Conservation (phyloP, 2,797 vertebrate species). For the Euthynnus affinis region DNA sequence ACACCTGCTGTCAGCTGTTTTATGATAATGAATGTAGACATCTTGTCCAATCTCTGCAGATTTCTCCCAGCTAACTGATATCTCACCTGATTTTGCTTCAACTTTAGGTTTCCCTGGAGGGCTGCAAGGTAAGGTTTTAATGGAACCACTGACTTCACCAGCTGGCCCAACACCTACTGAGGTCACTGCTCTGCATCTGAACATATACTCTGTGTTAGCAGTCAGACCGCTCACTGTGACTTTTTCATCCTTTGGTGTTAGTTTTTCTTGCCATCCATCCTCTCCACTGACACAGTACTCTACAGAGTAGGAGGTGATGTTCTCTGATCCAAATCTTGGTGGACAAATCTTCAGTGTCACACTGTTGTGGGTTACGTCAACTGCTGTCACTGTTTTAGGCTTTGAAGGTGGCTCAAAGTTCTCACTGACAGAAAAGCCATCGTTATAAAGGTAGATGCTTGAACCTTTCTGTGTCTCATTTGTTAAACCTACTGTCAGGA, state of each 20-base stretch:
- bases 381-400: constrained; percentile 39
- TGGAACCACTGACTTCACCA: too few species aligned
- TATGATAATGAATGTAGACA: too few species aligned
- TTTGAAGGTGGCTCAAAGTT: constrained; percentile 68
- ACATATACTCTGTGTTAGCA: too few species aligned
- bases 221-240: too few species aligned
- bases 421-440: not conserved
- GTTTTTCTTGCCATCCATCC: constrained; percentile 46
- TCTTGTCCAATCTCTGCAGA: too few species aligned
- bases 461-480: constrained; percentile 54
- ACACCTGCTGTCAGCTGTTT: too few species aligned
- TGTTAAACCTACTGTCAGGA: constrained; percentile 45
- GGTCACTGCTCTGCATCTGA: too few species aligned
- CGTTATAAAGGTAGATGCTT: constrained; percentile 62
- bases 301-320: constrained; percentile 57
- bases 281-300: constrained; percentile 58
- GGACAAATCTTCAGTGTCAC: constrained; percentile 54
- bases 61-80: too few species aligned
- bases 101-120: too few species aligned
- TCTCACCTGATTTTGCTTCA: too few species aligned
- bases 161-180: too few species aligned
- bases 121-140: too few species aligned
- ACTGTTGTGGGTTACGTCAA: constrained; percentile 47
- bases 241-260: not conserved
- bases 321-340: constrained; percentile 52